Evolutionary conservation across 2,113 vertebrate genomes (phyloP), one percentile per base, ranked within the genome.

Genomic region (Amblyornis subalaris): DNA sequence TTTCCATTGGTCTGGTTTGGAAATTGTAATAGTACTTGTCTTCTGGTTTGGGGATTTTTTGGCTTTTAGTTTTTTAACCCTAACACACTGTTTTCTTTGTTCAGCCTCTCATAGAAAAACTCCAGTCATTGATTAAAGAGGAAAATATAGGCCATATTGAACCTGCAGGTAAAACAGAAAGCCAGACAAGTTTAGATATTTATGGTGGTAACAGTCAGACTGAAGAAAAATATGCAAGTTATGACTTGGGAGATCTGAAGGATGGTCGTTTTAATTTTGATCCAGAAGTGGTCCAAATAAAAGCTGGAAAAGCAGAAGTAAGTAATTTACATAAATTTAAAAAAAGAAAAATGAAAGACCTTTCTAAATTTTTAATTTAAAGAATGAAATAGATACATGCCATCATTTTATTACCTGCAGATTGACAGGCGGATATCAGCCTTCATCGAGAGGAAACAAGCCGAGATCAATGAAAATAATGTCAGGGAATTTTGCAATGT

Each of bases 391-490:
- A 83, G 95, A 91, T 92, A 87, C 4, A 95, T 96, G 38, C 94
- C 58, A 87, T 95, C 79, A 61, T 97, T 95, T 97, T 98, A 64
- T 97, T 96, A 89, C 95, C 97, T 97, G 71, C 97, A 99, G 99
- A 99, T 99, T 98, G 99, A 99, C 97, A 99, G 99, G 90, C 98
- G 99, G 98, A 99, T 99, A 99, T 99, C 98, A 98, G 99, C 99
- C 98, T 99, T 99, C 98, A 99, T 99, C 97, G 99, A 99, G 98
- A 98, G 99, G 98, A 99, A 99, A 97, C 99, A 99, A 98, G 99
- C 99, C 95, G 99, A 99, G 98, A 99, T 99, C 99, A 99, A 99
- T 99, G 99, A 99, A 99, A 99, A 99, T 98, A 99, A 99, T 96
- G 99, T 99, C 97, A 98, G 99, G 94, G 99, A 99, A 98, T 99